Conservation (phyloP, 1,140 invertebrate genomes). For the Philopotamus ludificatus region DNA sequence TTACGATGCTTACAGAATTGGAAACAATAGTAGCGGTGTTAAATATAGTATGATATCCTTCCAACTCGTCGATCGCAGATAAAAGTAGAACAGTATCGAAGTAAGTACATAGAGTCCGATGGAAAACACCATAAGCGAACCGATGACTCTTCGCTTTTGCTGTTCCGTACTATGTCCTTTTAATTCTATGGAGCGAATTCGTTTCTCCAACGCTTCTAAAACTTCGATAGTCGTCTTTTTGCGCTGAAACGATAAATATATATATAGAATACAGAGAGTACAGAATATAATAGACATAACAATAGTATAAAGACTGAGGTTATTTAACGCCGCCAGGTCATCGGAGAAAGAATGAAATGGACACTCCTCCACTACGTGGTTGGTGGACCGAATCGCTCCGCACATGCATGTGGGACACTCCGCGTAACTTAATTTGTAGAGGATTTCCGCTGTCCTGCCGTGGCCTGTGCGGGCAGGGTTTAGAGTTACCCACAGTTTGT, state of each 20-base stretch:
- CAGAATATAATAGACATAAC: background rate
- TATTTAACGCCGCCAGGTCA: background rate
- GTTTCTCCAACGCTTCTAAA: conserved; percentile 75
- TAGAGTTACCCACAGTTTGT: no score
- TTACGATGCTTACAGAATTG: conserved; percentile 70
- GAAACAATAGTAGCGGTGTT: conserved; percentile 72
- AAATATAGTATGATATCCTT: conserved; percentile 70
- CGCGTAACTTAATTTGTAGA: background rate
- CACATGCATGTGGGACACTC: background rate
- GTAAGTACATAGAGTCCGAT: conserved; percentile 76
- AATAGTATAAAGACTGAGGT: background rate
- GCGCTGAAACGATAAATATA: conserved; percentile 65
- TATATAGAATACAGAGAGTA: background rate
- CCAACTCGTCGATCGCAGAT: conserved; percentile 69
- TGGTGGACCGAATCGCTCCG: no score
- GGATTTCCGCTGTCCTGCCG: no score
- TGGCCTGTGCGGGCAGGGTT: no score
- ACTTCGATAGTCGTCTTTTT: conserved; percentile 73
- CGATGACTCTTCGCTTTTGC: conserved; percentile 75
- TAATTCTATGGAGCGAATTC: conserved; percentile 78
- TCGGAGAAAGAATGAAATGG: background rate
- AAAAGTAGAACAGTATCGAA: conserved; percentile 75
- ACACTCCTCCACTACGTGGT: background rate
- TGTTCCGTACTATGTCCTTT: conserved; percentile 77
- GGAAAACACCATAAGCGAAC: conserved; percentile 76